These are phyloP conservation scores for Adoxophyes honmai DNA, from an alignment of 1,140 invertebrate species.

Conservation along the genomic window DNA sequence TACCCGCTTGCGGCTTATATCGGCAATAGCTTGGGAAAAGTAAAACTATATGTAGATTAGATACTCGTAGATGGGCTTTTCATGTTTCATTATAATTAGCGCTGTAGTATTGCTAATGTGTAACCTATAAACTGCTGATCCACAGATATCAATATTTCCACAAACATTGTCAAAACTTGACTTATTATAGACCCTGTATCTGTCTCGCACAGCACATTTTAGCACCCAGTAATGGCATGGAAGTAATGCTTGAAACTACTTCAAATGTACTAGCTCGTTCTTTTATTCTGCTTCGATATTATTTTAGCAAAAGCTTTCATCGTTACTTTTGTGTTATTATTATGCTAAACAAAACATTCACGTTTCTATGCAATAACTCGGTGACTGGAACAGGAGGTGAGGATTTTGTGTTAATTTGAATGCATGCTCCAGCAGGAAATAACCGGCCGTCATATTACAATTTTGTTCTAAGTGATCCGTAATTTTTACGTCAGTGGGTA, in stretches of 20 bases:
- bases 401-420: conserved; percentile 24
- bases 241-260: conserved; percentile 26
- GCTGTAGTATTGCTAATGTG: too few relatives aligned
- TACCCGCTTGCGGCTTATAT: too few relatives aligned
- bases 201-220: conserved; percentile 17
- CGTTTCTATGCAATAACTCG: conserved; percentile 8
- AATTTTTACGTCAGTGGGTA: too few relatives aligned
- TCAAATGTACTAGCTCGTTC: not conserved
- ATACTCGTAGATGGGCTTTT: too few relatives aligned
- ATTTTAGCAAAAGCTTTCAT: conserved; percentile 7
- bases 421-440: too few relatives aligned
- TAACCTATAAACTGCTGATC: too few relatives aligned
- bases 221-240: conserved; percentile 38
- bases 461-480: too few relatives aligned
- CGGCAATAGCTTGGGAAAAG: too few relatives aligned
- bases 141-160: not conserved
- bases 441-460: too few relatives aligned
- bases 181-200: not conserved
- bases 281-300: not conserved
- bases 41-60: too few relatives aligned
- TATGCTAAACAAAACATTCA: conserved; percentile 41
- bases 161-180: not conserved
- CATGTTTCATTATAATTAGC: too few relatives aligned
- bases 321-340: conserved; percentile 38
- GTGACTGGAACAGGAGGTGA: conserved; percentile 49